Evolutionary conservation across 2,797 vertebrate species (phyloP), one percentile per base, ranked within the genome.

Genomic region (Alca torda): DNA sequence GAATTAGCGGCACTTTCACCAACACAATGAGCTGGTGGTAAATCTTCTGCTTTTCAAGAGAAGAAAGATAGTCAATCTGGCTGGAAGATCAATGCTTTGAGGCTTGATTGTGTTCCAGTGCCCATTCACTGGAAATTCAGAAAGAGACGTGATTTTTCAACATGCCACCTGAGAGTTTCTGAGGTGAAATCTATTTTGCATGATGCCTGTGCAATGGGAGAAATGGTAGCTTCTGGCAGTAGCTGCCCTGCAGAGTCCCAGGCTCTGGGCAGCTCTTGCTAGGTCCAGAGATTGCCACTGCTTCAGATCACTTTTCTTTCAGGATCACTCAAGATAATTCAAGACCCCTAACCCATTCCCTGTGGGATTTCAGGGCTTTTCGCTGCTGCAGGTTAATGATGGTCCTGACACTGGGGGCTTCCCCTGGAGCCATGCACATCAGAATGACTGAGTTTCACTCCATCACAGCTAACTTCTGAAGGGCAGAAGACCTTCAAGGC

Each of bases 381-480:
- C 2, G 1, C 6, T 60, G 11, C 5, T 33, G 18, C 4, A 7
- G 15, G 20, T 60, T 84, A 78, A 43, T 3, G 25, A 37, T 7
- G 8, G 48, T 13, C 31, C 28, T 50, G 24, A 31, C 30, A 33
- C 0, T 6, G 3, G 5, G 14, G 14, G 2, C 19, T 64, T 74
- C 20, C 23, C 5, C 20, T 9, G 20, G 4, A 67, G 21, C 30
- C 56, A 53, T 2, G 21, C 6, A 5, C 23, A 35, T 2, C 23
- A 26, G 41, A 54, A 75, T 5, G 20, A 24, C 13, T 0, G 0
- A 54, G 5, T 11, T 4, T 37, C 35, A 39, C 8, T 46, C 60
- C 13, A 1, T 78, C 46, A 60, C 1, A 1, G 16, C 7, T 69
- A 51, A 46, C 12, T 69, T 59, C 68, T 73, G 43, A 60, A 63